Percentiles rank a stretch among this genome's conserved stretches.
Conservation (phyloP, 2,113 vertebrate species). For the Sinosuthora webbiana region DNA sequence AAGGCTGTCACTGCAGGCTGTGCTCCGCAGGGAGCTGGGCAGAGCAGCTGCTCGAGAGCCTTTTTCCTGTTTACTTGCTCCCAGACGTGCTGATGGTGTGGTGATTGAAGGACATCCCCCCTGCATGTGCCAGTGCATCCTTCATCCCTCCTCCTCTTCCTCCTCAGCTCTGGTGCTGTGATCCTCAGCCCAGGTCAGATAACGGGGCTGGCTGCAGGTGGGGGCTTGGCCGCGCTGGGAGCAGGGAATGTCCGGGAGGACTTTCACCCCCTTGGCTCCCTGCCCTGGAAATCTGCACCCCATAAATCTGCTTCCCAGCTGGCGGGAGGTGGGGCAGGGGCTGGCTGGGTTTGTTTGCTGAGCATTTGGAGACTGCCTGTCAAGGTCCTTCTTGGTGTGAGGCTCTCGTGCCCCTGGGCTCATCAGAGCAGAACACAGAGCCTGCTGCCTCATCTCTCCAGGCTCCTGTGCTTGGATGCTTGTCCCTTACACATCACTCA, state of each 20-base stretch:
- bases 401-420: background rate
- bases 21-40: background rate
- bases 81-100: background rate
- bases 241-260: background rate
- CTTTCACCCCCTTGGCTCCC: background rate
- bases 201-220: background rate
- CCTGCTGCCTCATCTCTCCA: background rate
- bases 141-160: background rate
- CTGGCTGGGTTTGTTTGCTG: background rate
- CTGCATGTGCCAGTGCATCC: background rate
- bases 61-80: slow-evolving; percentile 70
- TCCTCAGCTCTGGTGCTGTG: fast-evolving
- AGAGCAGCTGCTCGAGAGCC: slow-evolving; percentile 48
- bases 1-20: background rate
- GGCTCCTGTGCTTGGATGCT: background rate
- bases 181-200: background rate
- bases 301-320: background rate
- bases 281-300: background rate
- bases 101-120: slow-evolving; percentile 17
- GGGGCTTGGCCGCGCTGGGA: background rate
- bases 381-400: fast-evolving
- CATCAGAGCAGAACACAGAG: background rate
- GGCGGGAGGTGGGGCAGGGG: background rate
- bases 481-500: background rate
- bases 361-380: background rate